A percentile compares a stretch with the other conserved stretches of the same genome.
Evolutionary conservation across 2,888 invertebrate genomes (phyloP).

Genomic region (Nineta flava): DNA sequence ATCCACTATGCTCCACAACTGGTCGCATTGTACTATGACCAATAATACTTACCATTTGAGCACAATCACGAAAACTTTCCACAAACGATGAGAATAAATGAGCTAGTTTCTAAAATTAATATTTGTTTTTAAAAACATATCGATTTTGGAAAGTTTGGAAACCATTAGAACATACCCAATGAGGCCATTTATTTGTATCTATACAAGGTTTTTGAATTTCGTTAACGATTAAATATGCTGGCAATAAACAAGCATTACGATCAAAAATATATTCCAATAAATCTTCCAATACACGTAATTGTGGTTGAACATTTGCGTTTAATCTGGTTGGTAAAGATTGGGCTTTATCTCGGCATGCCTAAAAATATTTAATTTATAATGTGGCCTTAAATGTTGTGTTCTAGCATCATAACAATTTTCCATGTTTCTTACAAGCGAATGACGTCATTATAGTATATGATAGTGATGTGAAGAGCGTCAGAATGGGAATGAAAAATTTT

Average conservation of each 20-base stretch:
- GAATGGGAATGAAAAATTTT: too few relatives aligned
- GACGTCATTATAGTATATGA: too few relatives aligned
- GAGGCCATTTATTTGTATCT: slow-evolving; percentile 68
- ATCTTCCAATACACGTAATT: slow-evolving; percentile 63
- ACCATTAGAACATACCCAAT: slow-evolving; percentile 53
- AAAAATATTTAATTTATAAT: slow-evolving; percentile 15
- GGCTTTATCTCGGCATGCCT: slow-evolving; percentile 80
- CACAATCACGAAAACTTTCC: slow-evolving; percentile 81
- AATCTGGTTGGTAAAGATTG: slow-evolving; percentile 62
- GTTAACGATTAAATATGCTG: slow-evolving; percentile 89
- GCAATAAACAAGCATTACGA: slow-evolving; percentile 77
- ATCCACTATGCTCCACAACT: slow-evolving; percentile 84
- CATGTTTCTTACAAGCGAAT: too few relatives aligned
- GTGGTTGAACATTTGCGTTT: slow-evolving; percentile 66
- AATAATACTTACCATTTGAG: slow-evolving; percentile 90
- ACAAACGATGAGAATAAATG: slow-evolving; percentile 75
- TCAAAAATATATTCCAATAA: slow-evolving; percentile 84
- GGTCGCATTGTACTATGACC: slow-evolving; percentile 84
- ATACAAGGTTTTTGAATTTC: slow-evolving; percentile 83
- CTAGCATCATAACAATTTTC: too few relatives aligned
- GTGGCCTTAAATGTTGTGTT: too few relatives aligned
- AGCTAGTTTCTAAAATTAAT: slow-evolving; percentile 55
- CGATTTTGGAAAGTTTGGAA: not conserved
- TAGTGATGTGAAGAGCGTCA: too few relatives aligned
- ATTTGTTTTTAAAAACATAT: not conserved